Evolutionary conservation across 2,797 vertebrate genomes (phyloP).

Genomic region (Gobio occitaniae): DNA sequence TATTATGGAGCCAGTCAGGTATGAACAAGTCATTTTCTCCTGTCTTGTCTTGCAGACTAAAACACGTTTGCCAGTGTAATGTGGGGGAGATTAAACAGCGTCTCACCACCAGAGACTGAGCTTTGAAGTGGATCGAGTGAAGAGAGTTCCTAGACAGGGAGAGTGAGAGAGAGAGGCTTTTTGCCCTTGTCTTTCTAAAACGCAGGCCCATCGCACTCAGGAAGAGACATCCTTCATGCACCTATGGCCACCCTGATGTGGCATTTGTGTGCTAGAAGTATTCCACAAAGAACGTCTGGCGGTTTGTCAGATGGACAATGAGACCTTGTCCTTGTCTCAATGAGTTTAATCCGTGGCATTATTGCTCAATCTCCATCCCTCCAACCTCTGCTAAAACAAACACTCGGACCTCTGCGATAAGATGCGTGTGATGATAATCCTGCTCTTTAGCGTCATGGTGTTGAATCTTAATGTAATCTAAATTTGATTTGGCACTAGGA

Average conservation of each 20-base stretch:
- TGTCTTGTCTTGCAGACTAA: constrained; percentile 81
- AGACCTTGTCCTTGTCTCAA: constrained; percentile 22
- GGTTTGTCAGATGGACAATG: constrained; percentile 17
- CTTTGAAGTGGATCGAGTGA: constrained; percentile 59
- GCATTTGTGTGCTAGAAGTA: neutral
- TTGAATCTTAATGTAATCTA: constrained; percentile 60
- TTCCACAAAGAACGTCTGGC: neutral
- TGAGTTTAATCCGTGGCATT: constrained; percentile 12
- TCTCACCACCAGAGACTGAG: constrained; percentile 57
- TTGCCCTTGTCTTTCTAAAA: constrained; percentile 45
- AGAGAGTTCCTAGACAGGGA: constrained; percentile 32
- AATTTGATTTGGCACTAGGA: constrained; percentile 50
- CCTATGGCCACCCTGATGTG: constrained; percentile 16
- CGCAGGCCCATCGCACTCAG: neutral
- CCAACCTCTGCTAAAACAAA: constrained; percentile 21
- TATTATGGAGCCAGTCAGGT: constrained; percentile 93
- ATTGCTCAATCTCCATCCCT: constrained; percentile 3
- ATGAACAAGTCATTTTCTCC: constrained; percentile 92
- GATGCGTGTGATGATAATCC: constrained; percentile 52
- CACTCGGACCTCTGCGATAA: constrained; percentile 15
- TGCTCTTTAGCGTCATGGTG: constrained; percentile 18
- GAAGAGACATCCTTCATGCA: constrained; percentile 36
- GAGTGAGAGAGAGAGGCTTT: constrained; percentile 24
- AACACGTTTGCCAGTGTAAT: constrained; percentile 75
- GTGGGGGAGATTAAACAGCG: constrained; percentile 73